Evolutionary conservation across 1,140 invertebrate species (phyloP).

Genomic region (Penaeus vannamei): DNA sequence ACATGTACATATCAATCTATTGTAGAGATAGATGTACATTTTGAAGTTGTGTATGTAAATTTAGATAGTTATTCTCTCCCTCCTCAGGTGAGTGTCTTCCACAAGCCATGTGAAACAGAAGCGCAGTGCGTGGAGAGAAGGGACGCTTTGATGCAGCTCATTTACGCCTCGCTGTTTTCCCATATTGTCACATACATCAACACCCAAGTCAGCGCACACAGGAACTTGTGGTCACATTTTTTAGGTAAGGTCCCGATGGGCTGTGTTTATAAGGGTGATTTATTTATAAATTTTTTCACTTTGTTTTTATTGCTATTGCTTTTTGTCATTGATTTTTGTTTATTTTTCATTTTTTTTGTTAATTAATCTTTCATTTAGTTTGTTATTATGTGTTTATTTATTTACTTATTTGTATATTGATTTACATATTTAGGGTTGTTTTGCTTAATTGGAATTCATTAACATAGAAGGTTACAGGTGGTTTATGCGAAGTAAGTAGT

Average conservation of each 20-base stretch:
- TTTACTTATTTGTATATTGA: too few species aligned
- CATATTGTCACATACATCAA: constrained; percentile 68
- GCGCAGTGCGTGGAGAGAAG: constrained; percentile 68
- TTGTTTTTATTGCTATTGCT: not conserved
- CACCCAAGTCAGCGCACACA: constrained; percentile 59
- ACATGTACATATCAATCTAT: constrained; percentile 15
- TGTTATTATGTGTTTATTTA: too few species aligned
- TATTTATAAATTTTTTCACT: not conserved
- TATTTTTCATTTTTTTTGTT: too few species aligned
- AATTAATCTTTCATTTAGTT: too few species aligned
- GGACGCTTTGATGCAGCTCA: constrained; percentile 67
- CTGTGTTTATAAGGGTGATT: not conserved
- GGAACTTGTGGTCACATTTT: constrained; percentile 53
- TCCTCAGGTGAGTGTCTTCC: constrained; percentile 68
- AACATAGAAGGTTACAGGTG: too few species aligned
- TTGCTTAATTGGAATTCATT: too few species aligned
- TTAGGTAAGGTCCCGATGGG: constrained; percentile 44
- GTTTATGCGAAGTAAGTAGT: too few species aligned
- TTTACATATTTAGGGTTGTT: too few species aligned
- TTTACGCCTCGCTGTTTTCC: constrained; percentile 69
- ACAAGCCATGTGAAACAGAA: constrained; percentile 66
- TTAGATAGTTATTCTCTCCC: not conserved
- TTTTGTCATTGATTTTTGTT: too few species aligned
- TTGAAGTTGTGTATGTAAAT: not conserved
- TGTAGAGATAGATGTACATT: not conserved